A percentile compares a stretch with the other conserved stretches of the same genome.
phyloP scores from a whole-genome alignment of 2,797 vertebrate species.

The Parauchenoglanis punctatus region DNA sequence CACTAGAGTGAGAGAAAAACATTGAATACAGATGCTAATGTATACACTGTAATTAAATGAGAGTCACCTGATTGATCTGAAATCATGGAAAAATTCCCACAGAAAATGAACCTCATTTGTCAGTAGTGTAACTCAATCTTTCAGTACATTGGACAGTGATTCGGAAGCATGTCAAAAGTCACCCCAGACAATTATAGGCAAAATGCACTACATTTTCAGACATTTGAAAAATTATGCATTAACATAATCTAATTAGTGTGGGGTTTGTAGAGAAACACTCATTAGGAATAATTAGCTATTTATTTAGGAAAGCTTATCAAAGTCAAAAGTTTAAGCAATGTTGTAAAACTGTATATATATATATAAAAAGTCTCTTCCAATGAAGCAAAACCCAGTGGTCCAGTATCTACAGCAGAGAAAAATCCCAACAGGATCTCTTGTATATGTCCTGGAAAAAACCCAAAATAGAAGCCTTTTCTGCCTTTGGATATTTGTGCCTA shows the following conservation, averaged over 20 bases:
- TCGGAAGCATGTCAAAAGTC: constrained; percentile 10
- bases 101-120: constrained; percentile 4
- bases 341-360: not conserved
- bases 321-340: constrained; percentile 18
- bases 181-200: not conserved
- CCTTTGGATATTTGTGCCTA: constrained; percentile 28
- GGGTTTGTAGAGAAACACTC: constrained; percentile 47
- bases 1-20: not conserved
- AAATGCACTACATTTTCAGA: constrained; percentile 36
- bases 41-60: not conserved
- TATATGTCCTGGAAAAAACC: not conserved
- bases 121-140: not conserved
- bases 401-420: constrained; percentile 22
- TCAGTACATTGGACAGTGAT: constrained; percentile 25
- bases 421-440: constrained; percentile 3
- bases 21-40: not conserved
- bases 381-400: not conserved
- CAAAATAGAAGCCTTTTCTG: constrained; percentile 5
- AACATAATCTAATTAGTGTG: constrained; percentile 61
- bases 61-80: not conserved
- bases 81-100: not conserved
- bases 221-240: constrained; percentile 66
- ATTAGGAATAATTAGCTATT: constrained; percentile 54
- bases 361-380: not conserved
- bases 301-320: constrained; percentile 47